Percentiles rank a stretch among this genome's conserved stretches.
Conservation (phyloP, 2,113 vertebrate genomes). For the Phoenicopterus ruber region DNA sequence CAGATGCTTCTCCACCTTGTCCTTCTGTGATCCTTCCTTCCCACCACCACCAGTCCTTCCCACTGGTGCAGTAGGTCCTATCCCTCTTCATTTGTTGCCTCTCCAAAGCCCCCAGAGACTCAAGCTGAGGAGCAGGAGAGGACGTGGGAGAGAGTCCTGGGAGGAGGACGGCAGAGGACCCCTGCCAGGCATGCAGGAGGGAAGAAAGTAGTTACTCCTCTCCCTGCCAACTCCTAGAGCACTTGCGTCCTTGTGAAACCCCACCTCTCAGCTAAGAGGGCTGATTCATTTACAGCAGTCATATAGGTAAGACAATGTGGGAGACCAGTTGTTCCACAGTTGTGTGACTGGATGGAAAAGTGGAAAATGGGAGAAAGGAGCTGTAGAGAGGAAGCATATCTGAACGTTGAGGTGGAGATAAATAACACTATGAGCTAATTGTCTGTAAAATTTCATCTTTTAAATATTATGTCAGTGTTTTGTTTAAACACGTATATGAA, state of each 20-base stretch:
- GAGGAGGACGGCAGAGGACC: neutral
- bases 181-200: neutral
- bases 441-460: neutral
- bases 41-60: neutral
- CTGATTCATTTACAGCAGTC: neutral
- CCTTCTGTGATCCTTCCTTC: neutral
- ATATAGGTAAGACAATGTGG: rapidly evolving
- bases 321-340: neutral
- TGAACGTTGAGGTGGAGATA: neutral
- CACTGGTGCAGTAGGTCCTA: neutral
- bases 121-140: neutral
- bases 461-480: neutral
- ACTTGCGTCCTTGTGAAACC: neutral
- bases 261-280: neutral
- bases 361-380: neutral
- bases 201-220: neutral
- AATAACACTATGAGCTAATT: neutral
- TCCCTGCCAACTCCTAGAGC: neutral
- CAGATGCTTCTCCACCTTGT: neutral
- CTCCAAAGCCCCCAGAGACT: neutral
- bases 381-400: neutral
- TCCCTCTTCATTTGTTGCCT: neutral
- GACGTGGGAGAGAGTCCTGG: neutral
- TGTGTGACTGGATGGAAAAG: neutral
- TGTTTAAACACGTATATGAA: neutral